phyloP scores from a whole-genome alignment of 2,113 vertebrate genomes.

The Cynopterus brachyotis region DNA sequence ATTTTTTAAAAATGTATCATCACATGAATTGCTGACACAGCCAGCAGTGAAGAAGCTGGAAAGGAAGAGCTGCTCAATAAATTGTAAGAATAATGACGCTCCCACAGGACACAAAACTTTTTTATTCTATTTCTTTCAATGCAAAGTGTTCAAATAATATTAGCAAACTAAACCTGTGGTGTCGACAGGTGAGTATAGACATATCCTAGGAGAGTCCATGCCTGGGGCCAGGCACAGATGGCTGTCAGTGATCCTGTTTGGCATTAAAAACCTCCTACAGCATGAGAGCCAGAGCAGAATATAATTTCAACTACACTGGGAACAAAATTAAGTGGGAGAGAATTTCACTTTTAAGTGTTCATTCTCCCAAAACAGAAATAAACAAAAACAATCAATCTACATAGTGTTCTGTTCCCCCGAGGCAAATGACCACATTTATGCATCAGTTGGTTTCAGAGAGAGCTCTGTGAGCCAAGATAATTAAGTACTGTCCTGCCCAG shows the following conservation, averaged over 20 bases:
- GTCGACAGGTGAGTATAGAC: conserved; percentile 64
- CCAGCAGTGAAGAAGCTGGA: background rate
- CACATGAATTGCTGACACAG: background rate
- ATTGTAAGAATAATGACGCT: conserved; percentile 47
- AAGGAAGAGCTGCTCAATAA: background rate
- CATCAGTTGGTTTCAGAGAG: conserved; percentile 58
- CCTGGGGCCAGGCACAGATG: conserved; percentile 74
- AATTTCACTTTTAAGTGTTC: conserved; percentile 61
- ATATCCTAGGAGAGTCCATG: conserved; percentile 62
- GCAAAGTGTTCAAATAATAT: conserved; percentile 65
- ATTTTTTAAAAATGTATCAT: background rate
- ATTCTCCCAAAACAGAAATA: conserved; percentile 57
- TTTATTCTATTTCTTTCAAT: conserved; percentile 63
- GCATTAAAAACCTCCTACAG: conserved; percentile 64
- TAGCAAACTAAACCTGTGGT: conserved; percentile 51
- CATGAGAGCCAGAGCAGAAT: conserved; percentile 58
- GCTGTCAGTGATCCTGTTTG: conserved; percentile 63
- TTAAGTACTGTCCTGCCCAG: conserved; percentile 51
- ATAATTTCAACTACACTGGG: conserved; percentile 58
- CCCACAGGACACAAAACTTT: conserved; percentile 26
- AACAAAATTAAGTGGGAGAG: conserved; percentile 52
- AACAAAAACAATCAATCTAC: conserved; percentile 62
- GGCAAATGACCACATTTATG: conserved; percentile 38
- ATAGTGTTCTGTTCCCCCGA: background rate
- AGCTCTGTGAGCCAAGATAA: conserved; percentile 37